Evolutionary conservation across 2,797 vertebrate genomes (phyloP), one percentile per base, ranked within the genome.

Genomic region (Enteromius anoplus): DNA sequence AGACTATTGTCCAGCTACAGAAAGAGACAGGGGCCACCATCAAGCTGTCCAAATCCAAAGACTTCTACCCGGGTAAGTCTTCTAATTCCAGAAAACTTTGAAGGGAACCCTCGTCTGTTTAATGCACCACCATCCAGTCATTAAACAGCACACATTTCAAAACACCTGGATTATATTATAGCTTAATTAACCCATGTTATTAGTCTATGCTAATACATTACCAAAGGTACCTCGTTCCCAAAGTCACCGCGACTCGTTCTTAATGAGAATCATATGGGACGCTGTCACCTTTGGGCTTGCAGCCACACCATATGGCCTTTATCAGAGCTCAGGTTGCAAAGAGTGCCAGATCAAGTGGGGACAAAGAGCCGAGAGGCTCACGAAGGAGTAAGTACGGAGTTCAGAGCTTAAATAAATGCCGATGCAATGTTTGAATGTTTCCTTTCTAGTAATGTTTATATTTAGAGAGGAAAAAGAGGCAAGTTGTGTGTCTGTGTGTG

Each of bases 21-120:
- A 97, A 98, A 89, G 97, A 98, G 94, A 98, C 97, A 0, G 97
- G 97, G 40, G 97, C 97, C 91, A 98, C 97, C 88, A 98, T 98
- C 94, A 98, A 98, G 88, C 95, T 98, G 91, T 98, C 97, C 91
- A 98, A 98, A 94, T 98, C 97, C 94, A 98, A 98, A 96, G 97
- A 98, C 94, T 98, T 98, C 92, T 98, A 98, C 91, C 97, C 97
- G 86, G 97, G 97, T 98, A 91, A 96, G 95, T 84, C 26, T 64
- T 11, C 15, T 53, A 78, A 78, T 75, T 55, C 64, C 15, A 72
- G 64, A 64, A 23, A 49, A 40, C 32, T 69, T 51, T 72, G 42
- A 45, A 78, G 40, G 58, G 45, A 78, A 40, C 23, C n/a, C 42
- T 12, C 14, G 42, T 69, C 42, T 51, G n/a, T 71, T 69, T 80